A percentile compares a stretch with the other conserved stretches of the same genome.
Evolutionary conservation across 1,140 invertebrate species (phyloP).

Genomic region (Achatina immaculata): DNA sequence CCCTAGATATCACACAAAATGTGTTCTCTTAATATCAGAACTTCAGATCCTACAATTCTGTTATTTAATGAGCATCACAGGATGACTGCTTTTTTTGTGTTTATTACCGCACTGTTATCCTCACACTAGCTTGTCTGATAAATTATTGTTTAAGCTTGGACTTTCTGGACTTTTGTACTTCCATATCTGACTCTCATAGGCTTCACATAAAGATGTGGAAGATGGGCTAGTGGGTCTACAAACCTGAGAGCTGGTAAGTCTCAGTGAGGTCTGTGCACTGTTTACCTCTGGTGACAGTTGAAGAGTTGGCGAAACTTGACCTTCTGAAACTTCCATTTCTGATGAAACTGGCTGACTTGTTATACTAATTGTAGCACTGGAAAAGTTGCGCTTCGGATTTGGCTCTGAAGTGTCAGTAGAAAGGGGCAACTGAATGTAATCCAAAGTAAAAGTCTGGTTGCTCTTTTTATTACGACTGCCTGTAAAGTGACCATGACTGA

Average conservation of each 20-base stretch:
- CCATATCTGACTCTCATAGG: background rate
- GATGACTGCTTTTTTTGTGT: no score
- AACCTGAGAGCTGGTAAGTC: background rate
- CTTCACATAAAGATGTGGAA: background rate
- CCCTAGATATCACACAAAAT: no score
- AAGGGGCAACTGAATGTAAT: background rate
- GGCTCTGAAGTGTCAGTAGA: background rate
- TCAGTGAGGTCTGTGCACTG: background rate
- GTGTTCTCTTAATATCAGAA: no score
- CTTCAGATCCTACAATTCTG: no score
- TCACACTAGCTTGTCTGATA: background rate
- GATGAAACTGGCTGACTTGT: background rate
- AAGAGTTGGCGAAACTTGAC: background rate
- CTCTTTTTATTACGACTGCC: constrained; percentile 10
- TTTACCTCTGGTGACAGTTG: background rate
- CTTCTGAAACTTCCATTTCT: background rate
- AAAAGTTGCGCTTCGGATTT: background rate
- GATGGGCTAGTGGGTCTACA: background rate
- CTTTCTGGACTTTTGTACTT: background rate
- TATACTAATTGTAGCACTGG: constrained; percentile 17
- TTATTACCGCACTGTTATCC: no score
- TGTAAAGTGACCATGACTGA: background rate
- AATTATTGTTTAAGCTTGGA: background rate
- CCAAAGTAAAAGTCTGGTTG: constrained; percentile 11
- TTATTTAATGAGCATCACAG: no score